Evolutionary conservation across 2,888 invertebrate species (phyloP), one percentile per base, ranked within the genome.

Genomic region (Epinotia bilunana): DNA sequence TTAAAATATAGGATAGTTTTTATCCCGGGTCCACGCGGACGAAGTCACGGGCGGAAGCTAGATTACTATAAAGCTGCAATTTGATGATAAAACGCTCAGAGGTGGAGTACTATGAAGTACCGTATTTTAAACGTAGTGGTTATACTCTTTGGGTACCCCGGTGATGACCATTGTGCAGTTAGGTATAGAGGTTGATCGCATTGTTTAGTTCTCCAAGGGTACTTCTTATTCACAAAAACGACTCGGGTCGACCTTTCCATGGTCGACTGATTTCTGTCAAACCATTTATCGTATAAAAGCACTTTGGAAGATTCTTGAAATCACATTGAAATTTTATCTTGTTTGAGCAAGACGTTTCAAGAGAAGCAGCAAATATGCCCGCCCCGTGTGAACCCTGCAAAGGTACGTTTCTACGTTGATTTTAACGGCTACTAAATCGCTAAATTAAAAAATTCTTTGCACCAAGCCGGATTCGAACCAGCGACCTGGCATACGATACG

Each of bases 321-420:
- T 60, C 74, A 74, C n/a, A 60, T 13, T 18, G 13, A 49, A 58
- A 28, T 33, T n/a, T 13, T 20, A 20, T 62, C 28, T 46, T 4
- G 18, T 23, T 57, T n/a, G 20, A 74, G 43, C 57, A 18, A 16
- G 39, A 18, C 43, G 58, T 72, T 9, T 55, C 67, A 58, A n/a
- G 65, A 64, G 64, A 64, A 39, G 6, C 16, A 23, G 33, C 58
- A 53, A 73, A 53, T 74, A 95, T 95, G 95, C 95, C 95, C 78
- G 94, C 95, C 39, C 95, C 95, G 18, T 91, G 92, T 79, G 95
- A 95, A 80, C 85, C 94, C 55, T 94, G 95, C 85, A 95, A 95
- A 91, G 95, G 95, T 95, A 89, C 85, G 86, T 39, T 13, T n/a
- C 43, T 39, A 39, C 9, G 0, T 39, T 39, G 39, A 39, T 33